Evolutionary conservation across 1,140 invertebrate species (phyloP).

Genomic region (Rhysida immarginata): DNA sequence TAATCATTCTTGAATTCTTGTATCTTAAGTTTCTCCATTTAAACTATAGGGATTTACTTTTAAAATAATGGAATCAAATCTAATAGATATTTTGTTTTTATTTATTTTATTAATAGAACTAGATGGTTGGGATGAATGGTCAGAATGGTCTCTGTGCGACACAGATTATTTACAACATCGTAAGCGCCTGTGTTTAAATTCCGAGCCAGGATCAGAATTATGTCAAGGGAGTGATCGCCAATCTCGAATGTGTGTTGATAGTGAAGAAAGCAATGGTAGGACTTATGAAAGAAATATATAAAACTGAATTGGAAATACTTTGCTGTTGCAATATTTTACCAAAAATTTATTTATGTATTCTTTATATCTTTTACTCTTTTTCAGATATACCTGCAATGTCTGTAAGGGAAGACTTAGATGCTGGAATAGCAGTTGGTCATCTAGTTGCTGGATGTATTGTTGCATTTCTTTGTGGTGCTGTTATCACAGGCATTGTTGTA

Average conservation of each 20-base stretch:
- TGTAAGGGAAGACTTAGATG: neutral
- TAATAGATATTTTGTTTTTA: too few relatives aligned
- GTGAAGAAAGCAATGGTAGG: conserved; percentile 6
- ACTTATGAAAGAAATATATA: neutral
- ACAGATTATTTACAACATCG: conserved; percentile 42
- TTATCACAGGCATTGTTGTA: conserved; percentile 28
- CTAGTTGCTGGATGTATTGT: conserved; percentile 37
- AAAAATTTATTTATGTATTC: neutral
- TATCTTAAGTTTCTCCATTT: too few relatives aligned
- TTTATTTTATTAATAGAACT: neutral
- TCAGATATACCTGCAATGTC: neutral
- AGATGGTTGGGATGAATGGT: conserved; percentile 17
- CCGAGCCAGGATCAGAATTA: conserved; percentile 34
- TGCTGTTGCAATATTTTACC: conserved; percentile 1
- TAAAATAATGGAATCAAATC: too few relatives aligned
- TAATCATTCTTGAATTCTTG: too few relatives aligned
- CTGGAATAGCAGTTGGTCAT: conserved; percentile 32
- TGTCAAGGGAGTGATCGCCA: conserved; percentile 49
- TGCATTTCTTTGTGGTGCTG: conserved; percentile 33
- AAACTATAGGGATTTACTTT: too few relatives aligned
- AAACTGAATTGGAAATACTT: neutral
- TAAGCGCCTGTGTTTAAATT: conserved; percentile 40
- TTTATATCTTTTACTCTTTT: neutral
- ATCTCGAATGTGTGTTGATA: conserved; percentile 40
- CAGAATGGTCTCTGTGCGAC: conserved; percentile 17